phyloP scores from a whole-genome alignment of 2,888 invertebrate species.

The Drosophila mulleri region DNA sequence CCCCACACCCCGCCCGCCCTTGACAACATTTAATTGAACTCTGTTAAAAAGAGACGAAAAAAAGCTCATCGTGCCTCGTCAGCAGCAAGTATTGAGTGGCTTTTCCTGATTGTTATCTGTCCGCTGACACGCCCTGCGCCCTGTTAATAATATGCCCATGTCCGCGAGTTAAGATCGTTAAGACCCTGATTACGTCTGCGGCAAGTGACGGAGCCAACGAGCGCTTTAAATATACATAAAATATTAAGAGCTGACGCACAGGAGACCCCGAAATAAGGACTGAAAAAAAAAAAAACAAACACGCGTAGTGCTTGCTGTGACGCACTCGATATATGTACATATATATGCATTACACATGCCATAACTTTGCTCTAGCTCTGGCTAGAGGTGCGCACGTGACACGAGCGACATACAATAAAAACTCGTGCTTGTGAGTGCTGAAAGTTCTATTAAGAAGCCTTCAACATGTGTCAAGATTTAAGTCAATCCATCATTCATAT shows the following conservation, averaged over 20 bases:
- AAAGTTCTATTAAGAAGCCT: not conserved
- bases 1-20: not conserved
- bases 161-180: slow-evolving; percentile 58
- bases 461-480: not conserved
- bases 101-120: slow-evolving; percentile 55
- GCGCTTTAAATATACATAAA: slow-evolving; percentile 73
- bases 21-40: slow-evolving; percentile 43
- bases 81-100: slow-evolving; percentile 48
- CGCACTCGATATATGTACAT: slow-evolving; percentile 44
- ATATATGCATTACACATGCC: slow-evolving; percentile 41
- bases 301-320: slow-evolving; percentile 39
- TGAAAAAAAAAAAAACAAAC: not conserved
- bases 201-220: slow-evolving; percentile 31
- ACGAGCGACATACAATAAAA: not conserved
- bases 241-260: slow-evolving; percentile 52
- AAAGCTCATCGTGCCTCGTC: slow-evolving; percentile 38
- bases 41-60: slow-evolving; percentile 45
- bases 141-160: slow-evolving; percentile 58
- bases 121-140: slow-evolving; percentile 24
- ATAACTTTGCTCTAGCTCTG: slow-evolving; percentile 17
- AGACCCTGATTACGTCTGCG: slow-evolving; percentile 57
- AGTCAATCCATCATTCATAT: too few relatives aligned
- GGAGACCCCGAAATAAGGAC: slow-evolving; percentile 8
- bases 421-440: too few relatives aligned
- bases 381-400: slow-evolving; percentile 13